Evolutionary conservation across 2,888 invertebrate genomes (phyloP), one percentile per base, ranked within the genome.

Genomic region (Apodemia hepburni): DNA sequence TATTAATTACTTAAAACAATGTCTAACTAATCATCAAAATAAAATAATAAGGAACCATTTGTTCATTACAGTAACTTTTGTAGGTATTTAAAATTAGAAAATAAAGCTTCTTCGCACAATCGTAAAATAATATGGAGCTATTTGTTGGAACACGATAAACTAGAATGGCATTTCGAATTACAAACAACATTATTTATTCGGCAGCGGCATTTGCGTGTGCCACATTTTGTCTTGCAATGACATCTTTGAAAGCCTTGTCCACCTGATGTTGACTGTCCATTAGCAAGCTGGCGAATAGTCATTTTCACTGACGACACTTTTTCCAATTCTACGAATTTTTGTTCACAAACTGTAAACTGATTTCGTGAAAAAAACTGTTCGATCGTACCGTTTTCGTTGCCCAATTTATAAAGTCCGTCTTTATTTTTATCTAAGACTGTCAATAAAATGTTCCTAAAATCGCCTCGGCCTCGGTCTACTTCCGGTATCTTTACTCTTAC

Each of bases 171-270:
- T 59, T 62, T 62, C 11, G 59, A 59, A 47, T 59, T 62, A 29
- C 62, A 62, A 18, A 62, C 29, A 17, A 58, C n/a, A 58, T 45
- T 45, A 17, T 22, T 29, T 27, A 29, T 42, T 60, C 61, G 33
- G 58, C 60, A 66, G 22, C 38, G 58, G 58, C 67, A 67, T 59
- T 65, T 67, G 54, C 61, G 60, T 33, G 57, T 64, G 38, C 49
- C 62, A 65, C 61, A 68, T 66, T 68, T 65, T 45, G 65, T 64
- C 58, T 64, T 67, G 58, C 65, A 65, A 49, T 67, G n/a, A 60
- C 65, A 68, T 61, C 64, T 66, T 68, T 68, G 63, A 61, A 60
- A 68, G 17, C 68, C 67, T 66, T 69, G 69, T 9, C 65, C 65
- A 45, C 68, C 68, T 42, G 64, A 65, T 11, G 58, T 58, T 29